Base-by-base conservation (phyloP, 2,113 vertebrate genomes). In the Zapornia atra region DNA sequence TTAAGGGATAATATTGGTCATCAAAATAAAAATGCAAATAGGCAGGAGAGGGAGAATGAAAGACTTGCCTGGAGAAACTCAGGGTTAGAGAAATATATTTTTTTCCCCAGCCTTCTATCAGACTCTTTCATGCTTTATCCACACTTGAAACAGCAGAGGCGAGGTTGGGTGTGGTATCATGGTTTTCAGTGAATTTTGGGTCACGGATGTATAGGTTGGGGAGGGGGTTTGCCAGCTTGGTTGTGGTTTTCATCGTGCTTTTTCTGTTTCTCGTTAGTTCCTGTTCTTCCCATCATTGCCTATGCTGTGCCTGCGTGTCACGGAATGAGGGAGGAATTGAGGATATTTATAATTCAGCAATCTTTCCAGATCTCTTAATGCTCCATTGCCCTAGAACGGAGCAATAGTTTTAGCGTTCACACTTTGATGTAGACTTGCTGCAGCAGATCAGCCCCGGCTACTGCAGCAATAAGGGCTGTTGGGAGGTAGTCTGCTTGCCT, bases 281-380 rank as follows among this genome's bases (percentile, higher is more conserved):
- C 68, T 54, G 10, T 92, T 90, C 65, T 66, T 83, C 63, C 56
- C 65, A 70, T 75, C 14, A 48, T 78, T 0, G 0, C 44, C 46
- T 34, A 44, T 60, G 34, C 78, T 79, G 18, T 92, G 72, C 73
- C 54, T 87, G 51, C 11, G 2, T 88, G 71, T 92, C 69, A 46
- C 59, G 38, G 82, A 68, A 22, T 9, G 34, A 72, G 60, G 51
- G 71, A 93, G 36, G 68, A 70, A 83, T 57, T 10, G 15, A 28
- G 51, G 82, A 15, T 83, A 78, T 80, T 86, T 90, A 46, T 77
- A 92, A 94, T 88, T 64, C 60, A 53, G 42, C 53, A 63, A 2
- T 66, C 77, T 94, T 86, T 57, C 53, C 64, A 53, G 56, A 56
- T 86, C 71, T 16, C 10, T 81, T 86, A 60, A 78, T 57, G 88